These are phyloP conservation scores for Pollenia labialis DNA, from an alignment of 2,888 invertebrate species.

Conservation along the genomic window DNA sequence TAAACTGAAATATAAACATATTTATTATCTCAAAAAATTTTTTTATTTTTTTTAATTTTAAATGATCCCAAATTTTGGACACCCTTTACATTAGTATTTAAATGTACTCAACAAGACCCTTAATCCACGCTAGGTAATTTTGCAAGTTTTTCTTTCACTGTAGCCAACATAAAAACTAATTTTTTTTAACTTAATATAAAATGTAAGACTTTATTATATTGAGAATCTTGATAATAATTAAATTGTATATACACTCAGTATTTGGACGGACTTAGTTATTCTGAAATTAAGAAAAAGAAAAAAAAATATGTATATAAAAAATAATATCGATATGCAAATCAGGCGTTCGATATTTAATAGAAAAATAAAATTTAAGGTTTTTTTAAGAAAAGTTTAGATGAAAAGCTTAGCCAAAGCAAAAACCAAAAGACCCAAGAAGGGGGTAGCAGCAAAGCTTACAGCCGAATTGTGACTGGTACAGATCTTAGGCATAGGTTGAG, in stretches of 20 bases:
- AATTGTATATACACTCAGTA: conserved; percentile 46
- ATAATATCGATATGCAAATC: conserved; percentile 30
- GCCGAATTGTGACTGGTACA: conserved; percentile 78
- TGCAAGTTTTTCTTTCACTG: neutral
- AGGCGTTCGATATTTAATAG: conserved; percentile 6
- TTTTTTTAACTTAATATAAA: neutral
- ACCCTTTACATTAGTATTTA: too few relatives aligned
- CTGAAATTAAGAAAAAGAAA: conserved; percentile 57
- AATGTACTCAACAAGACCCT: too few relatives aligned
- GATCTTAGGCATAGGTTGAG: conserved; percentile 80
- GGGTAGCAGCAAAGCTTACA: conserved; percentile 75
- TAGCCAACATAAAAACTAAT: neutral
- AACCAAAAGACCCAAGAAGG: conserved; percentile 77
- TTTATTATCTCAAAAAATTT: too few relatives aligned
- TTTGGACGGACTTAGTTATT: conserved; percentile 58
- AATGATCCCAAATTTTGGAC: too few relatives aligned
- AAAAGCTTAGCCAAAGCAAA: conserved; percentile 76
- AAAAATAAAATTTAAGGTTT: conserved; percentile 28
- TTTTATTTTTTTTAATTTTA: too few relatives aligned
- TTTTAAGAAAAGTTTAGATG: conserved; percentile 45
- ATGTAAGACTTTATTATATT: conserved; percentile 27
- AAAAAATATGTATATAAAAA: conserved; percentile 7
- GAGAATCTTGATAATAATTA: conserved; percentile 29
- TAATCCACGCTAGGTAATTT: too few relatives aligned
- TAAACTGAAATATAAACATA: too few relatives aligned